A percentile compares a stretch with the other conserved stretches of the same genome.
Evolutionary conservation across 2,888 invertebrate species (phyloP).

Genomic region (Oegoconia quadripuncta): DNA sequence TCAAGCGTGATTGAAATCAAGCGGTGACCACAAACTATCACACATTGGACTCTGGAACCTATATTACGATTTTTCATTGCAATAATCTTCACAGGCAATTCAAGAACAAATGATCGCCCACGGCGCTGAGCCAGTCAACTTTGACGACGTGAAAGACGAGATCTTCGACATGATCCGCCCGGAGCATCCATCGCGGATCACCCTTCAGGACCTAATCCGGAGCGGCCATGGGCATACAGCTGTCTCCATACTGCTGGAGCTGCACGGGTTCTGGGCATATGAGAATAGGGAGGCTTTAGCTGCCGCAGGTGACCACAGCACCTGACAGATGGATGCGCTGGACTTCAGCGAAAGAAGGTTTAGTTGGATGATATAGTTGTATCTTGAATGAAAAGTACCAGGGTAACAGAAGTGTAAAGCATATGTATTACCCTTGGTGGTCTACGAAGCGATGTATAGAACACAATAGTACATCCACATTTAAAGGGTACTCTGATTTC

Average conservation of each 20-base stretch:
- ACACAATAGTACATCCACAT: background rate
- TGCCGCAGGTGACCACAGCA: slow-evolving; percentile 82
- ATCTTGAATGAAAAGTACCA: background rate
- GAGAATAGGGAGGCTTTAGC: slow-evolving; percentile 93
- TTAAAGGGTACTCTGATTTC: too few species aligned
- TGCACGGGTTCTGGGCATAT: slow-evolving; percentile 98
- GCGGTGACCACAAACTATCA: background rate
- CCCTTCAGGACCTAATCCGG: slow-evolving; percentile 88
- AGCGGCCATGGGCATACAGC: slow-evolving; percentile 97
- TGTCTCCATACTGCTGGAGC: slow-evolving; percentile 94
- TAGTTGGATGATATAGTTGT: background rate
- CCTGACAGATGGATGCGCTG: slow-evolving; percentile 23
- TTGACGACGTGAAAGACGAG: slow-evolving; percentile 97
- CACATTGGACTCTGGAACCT: background rate
- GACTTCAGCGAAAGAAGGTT: slow-evolving; percentile 3
- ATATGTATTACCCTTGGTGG: background rate
- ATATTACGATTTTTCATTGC: background rate
- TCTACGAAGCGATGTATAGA: background rate
- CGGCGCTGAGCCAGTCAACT: slow-evolving; percentile 93
- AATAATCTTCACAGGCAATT: slow-evolving; percentile 86
- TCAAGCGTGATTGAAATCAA: too few species aligned
- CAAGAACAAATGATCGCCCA: slow-evolving; percentile 93
- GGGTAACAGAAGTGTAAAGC: background rate
- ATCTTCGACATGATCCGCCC: slow-evolving; percentile 99
- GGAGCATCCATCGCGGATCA: slow-evolving; percentile 89